Evolutionary conservation across 1,140 invertebrate species (phyloP).

Genomic region (Brachionus koreanus): DNA sequence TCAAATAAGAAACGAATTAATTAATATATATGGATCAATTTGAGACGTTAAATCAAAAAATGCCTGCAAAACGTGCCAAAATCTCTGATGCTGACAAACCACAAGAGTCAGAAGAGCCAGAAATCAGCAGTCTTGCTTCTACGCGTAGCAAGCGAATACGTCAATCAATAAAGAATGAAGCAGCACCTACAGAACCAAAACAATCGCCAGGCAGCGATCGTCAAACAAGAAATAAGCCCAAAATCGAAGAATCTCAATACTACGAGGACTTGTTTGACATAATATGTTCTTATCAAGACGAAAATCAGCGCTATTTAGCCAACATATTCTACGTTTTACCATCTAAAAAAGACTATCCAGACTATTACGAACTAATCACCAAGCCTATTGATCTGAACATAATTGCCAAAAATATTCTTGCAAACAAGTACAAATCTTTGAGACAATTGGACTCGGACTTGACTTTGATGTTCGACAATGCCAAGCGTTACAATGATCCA

Average conservation of each 20-base stretch:
- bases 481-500: conserved; percentile 89
- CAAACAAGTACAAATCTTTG: conserved; percentile 70
- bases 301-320: conserved; percentile 72
- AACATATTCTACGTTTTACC: conserved; percentile 92
- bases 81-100: neutral
- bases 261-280: conserved; percentile 36
- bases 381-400: conserved; percentile 92
- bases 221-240: neutral
- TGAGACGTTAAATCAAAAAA: neutral
- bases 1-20: neutral
- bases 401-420: conserved; percentile 64
- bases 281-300: conserved; percentile 44
- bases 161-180: neutral
- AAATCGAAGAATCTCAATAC: conserved; percentile 26
- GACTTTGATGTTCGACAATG: conserved; percentile 87
- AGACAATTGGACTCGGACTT: conserved; percentile 88
- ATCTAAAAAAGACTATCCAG: conserved; percentile 82
- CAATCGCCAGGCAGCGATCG: neutral
- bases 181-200: neutral
- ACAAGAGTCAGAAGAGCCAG: neutral
- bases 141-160: neutral
- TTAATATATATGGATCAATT: neutral
- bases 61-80: conserved; percentile 14
- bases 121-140: neutral
- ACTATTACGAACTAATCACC: conserved; percentile 95